A percentile compares a stretch with the other conserved stretches of the same genome.
These are phyloP conservation scores for Dicyrtomina minuta DNA, from an alignment of 2,888 invertebrate genomes.

Conservation along the genomic window DNA sequence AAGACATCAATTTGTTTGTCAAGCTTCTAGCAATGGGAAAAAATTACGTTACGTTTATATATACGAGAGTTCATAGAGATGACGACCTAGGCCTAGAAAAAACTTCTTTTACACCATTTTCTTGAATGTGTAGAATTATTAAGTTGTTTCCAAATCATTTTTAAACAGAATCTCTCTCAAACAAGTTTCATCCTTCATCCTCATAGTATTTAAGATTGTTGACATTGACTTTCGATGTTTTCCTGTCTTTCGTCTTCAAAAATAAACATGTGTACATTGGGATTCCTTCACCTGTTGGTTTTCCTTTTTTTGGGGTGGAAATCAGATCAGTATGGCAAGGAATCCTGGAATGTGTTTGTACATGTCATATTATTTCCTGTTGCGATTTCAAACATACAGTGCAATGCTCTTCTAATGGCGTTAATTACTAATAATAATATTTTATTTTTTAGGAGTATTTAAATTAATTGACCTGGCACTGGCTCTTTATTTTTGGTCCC, in stretches of 20 bases:
- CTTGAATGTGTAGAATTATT: background rate
- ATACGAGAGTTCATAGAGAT: background rate
- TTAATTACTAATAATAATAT: too few species aligned
- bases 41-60: constrained; percentile 25
- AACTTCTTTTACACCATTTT: background rate
- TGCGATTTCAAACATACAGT: too few species aligned
- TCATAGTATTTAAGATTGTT: background rate
- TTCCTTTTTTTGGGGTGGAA: background rate
- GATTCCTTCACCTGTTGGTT: constrained; percentile 2
- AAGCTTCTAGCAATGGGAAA: constrained; percentile 34
- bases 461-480: too few species aligned
- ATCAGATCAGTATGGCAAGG: background rate
- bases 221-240: background rate
- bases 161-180: too few species aligned
- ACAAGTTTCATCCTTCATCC: background rate
- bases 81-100: constrained; percentile 32
- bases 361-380: too few species aligned
- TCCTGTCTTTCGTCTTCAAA: background rate
- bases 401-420: too few species aligned
- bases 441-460: too few species aligned
- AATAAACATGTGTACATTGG: background rate
- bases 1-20: constrained; percentile 41
- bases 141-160: too few species aligned
- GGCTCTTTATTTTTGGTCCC: too few species aligned
- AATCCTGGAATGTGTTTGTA: too few species aligned